These are phyloP conservation scores for Nymphalis io DNA, from an alignment of 1,140 invertebrate species.

Conservation along the genomic window DNA sequence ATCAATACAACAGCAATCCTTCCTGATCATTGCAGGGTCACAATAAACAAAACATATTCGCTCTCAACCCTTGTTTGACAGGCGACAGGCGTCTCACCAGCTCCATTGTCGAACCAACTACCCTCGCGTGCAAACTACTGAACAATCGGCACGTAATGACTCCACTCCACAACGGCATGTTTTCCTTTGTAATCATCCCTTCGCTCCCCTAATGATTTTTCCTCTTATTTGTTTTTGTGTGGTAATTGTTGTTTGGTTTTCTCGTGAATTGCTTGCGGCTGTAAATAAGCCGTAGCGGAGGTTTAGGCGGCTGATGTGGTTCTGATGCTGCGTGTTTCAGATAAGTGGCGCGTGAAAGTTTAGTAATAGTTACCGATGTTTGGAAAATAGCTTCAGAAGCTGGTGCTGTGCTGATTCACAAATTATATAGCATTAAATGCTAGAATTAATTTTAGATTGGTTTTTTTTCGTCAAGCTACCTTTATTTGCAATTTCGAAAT, in stretches of 20 bases:
- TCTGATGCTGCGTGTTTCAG: conserved; percentile 26
- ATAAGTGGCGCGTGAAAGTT: conserved; percentile 1
- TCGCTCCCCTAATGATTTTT: conserved; percentile 73
- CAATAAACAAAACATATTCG: conserved; percentile 25
- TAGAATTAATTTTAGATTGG: no score
- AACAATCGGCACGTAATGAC: conserved; percentile 60
- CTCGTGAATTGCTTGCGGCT: conserved; percentile 69
- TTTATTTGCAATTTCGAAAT: no score
- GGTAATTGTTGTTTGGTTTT: conserved; percentile 77
- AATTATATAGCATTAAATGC: no score
- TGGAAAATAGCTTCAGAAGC: neutral
- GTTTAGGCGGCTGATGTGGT: conserved; percentile 41
- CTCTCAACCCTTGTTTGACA: conserved; percentile 29
- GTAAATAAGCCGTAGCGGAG: conserved; percentile 47
- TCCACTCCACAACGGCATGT: conserved; percentile 59
- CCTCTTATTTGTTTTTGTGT: conserved; percentile 76
- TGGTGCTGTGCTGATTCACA: neutral
- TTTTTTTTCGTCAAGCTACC: no score
- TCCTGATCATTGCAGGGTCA: conserved; percentile 12
- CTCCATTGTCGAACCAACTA: conserved; percentile 60
- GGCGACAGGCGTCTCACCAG: conserved; percentile 59
- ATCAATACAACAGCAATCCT: conserved; percentile 26
- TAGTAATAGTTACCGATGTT: neutral
- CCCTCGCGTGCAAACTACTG: conserved; percentile 48
- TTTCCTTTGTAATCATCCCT: conserved; percentile 72